These are phyloP conservation scores for Lasioglossum morio DNA, from an alignment of 2,888 invertebrate genomes.

Conservation along the genomic window DNA sequence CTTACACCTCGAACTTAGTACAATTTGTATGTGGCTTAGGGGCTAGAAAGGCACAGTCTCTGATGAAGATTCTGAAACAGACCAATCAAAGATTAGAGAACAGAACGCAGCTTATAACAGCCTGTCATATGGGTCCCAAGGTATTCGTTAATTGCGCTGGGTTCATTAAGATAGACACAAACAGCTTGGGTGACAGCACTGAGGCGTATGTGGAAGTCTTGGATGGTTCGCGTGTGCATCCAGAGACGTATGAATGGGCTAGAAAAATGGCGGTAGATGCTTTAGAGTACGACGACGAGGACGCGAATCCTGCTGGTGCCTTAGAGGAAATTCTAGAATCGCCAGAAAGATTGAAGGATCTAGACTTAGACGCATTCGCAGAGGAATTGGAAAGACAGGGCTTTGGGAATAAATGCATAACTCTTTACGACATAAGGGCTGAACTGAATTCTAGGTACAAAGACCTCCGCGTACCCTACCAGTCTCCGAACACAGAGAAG, in stretches of 20 bases:
- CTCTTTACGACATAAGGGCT: constrained; percentile 97
- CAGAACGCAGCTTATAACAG: constrained; percentile 96
- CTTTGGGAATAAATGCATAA: constrained; percentile 95
- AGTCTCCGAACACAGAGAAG: constrained; percentile 93
- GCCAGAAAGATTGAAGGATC: constrained; percentile 96
- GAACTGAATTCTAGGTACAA: constrained; percentile 97
- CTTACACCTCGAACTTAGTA: constrained; percentile 94
- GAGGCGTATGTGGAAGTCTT: constrained; percentile 98
- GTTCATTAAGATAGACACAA: constrained; percentile 99
- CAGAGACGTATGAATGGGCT: constrained; percentile 99
- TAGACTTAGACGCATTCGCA: constrained; percentile 99
- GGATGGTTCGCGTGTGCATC: constrained; percentile 99
- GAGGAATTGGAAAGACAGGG: constrained; percentile 97
- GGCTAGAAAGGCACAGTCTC: constrained; percentile 95
- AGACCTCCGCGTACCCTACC: constrained; percentile 92
- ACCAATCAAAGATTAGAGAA: constrained; percentile 97
- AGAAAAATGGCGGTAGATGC: constrained; percentile 99
- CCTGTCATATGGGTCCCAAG: constrained; percentile 98
- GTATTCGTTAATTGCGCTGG: constrained; percentile 99
- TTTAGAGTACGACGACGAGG: constrained; percentile 98
- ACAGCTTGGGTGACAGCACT: constrained; percentile 96
- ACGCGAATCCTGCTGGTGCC: constrained; percentile 98
- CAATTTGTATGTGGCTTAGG: constrained; percentile 99
- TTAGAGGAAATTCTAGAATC: constrained; percentile 98
- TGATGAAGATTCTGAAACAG: constrained; percentile 94